Evolutionary conservation across 1,140 invertebrate species (phyloP).

Genomic region (Ceratina japonica): DNA sequence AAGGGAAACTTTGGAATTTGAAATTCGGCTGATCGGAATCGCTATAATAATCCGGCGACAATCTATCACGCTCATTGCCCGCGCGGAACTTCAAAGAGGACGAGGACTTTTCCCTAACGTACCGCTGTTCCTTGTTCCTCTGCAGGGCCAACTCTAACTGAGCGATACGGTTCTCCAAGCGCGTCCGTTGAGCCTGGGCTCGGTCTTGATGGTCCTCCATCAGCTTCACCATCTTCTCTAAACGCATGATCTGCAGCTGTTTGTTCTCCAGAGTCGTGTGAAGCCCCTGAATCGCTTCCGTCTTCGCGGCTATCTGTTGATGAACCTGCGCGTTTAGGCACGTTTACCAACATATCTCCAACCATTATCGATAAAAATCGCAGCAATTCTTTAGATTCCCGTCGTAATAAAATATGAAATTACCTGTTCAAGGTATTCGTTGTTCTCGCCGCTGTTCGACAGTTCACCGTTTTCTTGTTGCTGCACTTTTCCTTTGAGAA

Average conservation of each 20-base stretch:
- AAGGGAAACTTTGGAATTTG: background rate
- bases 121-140: slow-evolving; percentile 66
- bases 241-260: slow-evolving; percentile 80
- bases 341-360: background rate
- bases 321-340: slow-evolving; percentile 15
- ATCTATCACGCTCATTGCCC: slow-evolving; percentile 13
- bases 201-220: slow-evolving; percentile 82
- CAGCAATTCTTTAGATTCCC: background rate
- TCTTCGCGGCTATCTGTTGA: slow-evolving; percentile 72
- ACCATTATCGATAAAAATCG: background rate
- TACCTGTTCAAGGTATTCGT: slow-evolving; percentile 28
- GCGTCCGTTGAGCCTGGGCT: slow-evolving; percentile 81
- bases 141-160: slow-evolving; percentile 79
- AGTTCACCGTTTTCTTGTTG: slow-evolving; percentile 25
- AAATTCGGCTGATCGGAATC: background rate
- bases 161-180: slow-evolving; percentile 82
- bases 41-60: background rate
- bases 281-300: slow-evolving; percentile 80
- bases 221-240: slow-evolving; percentile 82
- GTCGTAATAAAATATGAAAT: background rate
- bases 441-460: slow-evolving; percentile 26
- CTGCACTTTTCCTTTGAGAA: slow-evolving; percentile 66
- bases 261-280: slow-evolving; percentile 80
- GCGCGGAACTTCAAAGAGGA: background rate
- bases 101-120: slow-evolving; percentile 54